phyloP scores from a whole-genome alignment of 2,113 vertebrate species.

The Microtus richardsoni region DNA sequence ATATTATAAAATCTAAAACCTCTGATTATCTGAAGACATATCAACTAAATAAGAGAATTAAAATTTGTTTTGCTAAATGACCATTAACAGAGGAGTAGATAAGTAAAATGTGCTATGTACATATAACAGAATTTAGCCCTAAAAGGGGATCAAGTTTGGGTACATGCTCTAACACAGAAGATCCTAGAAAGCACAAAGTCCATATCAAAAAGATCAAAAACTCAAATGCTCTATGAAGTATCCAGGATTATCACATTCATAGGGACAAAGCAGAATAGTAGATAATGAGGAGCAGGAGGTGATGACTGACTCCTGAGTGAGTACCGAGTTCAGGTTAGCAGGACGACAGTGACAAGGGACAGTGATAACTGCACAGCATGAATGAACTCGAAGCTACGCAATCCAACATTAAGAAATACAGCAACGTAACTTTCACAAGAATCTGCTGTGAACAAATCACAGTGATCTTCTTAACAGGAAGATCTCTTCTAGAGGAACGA shows the following conservation, averaged over 20 bases:
- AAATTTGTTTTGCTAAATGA: not conserved
- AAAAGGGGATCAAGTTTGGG: conserved; percentile 33
- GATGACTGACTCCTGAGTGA: not conserved
- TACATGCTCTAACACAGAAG: not conserved
- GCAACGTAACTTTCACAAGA: not conserved
- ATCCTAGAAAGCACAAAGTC: conserved; percentile 35
- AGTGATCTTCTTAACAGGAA: not conserved
- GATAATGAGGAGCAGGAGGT: not conserved
- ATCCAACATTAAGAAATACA: not conserved
- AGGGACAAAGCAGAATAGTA: not conserved
- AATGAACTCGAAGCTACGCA: not conserved
- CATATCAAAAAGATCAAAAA: conserved; percentile 27
- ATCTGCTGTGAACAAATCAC: not conserved
- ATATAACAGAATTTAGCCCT: not conserved
- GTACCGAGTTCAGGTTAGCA: not conserved
- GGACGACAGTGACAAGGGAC: not conserved
- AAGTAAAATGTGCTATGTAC: not conserved
- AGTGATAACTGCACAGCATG: not conserved
- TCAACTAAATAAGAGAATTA: conserved; percentile 41
- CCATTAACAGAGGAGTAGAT: not conserved
- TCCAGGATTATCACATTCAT: not conserved
- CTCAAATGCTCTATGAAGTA: not conserved
- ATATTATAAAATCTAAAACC: conserved; percentile 1
- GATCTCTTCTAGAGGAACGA: conserved; percentile 26
- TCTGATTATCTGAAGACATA: conserved; percentile 25